Evolutionary conservation across 2,888 invertebrate species (phyloP), one percentile per base, ranked within the genome.

Genomic region (Caenorhabditis sp.): DNA sequence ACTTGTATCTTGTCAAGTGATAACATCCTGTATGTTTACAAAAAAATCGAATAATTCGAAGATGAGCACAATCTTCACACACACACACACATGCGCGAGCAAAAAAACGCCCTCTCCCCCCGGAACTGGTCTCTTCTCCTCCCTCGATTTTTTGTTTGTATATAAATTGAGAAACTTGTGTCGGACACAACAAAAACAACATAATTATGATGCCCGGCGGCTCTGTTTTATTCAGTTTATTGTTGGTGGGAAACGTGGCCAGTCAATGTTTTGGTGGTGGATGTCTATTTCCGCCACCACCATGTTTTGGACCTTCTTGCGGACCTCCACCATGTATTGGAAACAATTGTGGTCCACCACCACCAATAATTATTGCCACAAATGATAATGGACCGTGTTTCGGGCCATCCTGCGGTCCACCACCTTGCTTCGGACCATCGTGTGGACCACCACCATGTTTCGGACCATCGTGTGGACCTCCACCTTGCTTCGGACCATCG

Each of bases 401-500:
- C 53, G 61, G 61, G 20, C 54, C 54, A 14, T 21, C 23, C 7
- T 62, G 62, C 27, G 59, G 63, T 54, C 64, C 64, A 64, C 70
- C 70, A 53, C 65, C 54, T 20, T 66, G 66, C 49, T 20, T 66
- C 21, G 66, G 66, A 59, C 20, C 31, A n/a, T 52, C 65, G 27
- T 65, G 65, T 17, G 49, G n/a, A 20, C 54, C 54, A 54, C 54
- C 54, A 54, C 54, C 54, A 54, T 27, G 26, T 17, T 10, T 25
- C 43, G 53, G 54, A 10, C 57, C 58, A 1, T 8, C 63, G 8
- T 64, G 66, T 17, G 53, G 53, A 2, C 67, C 61, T 2, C 61
- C 67, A 50, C 67, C 67, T 12, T 69, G 70, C 60, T 59, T 65
- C n/a, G 70, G 70, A 58, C 56, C 64, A 17, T 27, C 70, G 12